Percentiles rank a stretch among this genome's conserved stretches.
These are phyloP conservation scores for Anthophora plumipes DNA, from an alignment of 2,888 invertebrate species.

Conservation along the genomic window DNA sequence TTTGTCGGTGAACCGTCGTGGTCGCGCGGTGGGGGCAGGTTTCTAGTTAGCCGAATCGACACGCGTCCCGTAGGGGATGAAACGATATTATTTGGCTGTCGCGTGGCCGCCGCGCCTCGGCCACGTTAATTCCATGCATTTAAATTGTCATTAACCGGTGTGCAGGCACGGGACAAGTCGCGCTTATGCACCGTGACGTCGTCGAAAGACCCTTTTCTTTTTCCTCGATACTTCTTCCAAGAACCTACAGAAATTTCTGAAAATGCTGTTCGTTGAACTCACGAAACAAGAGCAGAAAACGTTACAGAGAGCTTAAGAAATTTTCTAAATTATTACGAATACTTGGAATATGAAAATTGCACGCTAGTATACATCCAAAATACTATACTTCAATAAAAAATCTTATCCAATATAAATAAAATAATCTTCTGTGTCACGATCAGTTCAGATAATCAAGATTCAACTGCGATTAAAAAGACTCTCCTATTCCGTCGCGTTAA, in stretches of 20 bases:
- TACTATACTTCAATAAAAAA: too few species aligned
- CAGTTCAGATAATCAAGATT: too few species aligned
- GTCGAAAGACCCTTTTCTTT: conserved; percentile 18
- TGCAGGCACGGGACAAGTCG: conserved; percentile 39
- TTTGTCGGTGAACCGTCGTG: conserved; percentile 66
- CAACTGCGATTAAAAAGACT: too few species aligned
- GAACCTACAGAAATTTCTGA: not conserved
- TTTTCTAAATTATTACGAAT: too few species aligned
- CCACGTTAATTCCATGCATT: conserved; percentile 75
- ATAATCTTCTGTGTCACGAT: too few species aligned
- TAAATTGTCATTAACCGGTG: conserved; percentile 74
- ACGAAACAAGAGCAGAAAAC: too few species aligned
- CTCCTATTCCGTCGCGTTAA: too few species aligned
- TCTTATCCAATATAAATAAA: too few species aligned
- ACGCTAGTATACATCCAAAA: too few species aligned
- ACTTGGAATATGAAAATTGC: too few species aligned
- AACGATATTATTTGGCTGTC: conserved; percentile 71
- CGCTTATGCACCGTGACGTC: conserved; percentile 54
- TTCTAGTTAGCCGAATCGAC: conserved; percentile 73
- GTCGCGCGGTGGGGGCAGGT: conserved; percentile 58
- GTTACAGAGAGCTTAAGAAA: too few species aligned
- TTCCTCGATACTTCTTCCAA: not conserved
- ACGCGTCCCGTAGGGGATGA: conserved; percentile 63
- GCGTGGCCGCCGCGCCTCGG: conserved; percentile 43
- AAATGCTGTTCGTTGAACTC: not conserved